Percentiles rank a stretch among this genome's conserved stretches.
These are phyloP conservation scores for Cherax quadricarinatus DNA, from an alignment of 1,140 invertebrate genomes.

Conservation along the genomic window DNA sequence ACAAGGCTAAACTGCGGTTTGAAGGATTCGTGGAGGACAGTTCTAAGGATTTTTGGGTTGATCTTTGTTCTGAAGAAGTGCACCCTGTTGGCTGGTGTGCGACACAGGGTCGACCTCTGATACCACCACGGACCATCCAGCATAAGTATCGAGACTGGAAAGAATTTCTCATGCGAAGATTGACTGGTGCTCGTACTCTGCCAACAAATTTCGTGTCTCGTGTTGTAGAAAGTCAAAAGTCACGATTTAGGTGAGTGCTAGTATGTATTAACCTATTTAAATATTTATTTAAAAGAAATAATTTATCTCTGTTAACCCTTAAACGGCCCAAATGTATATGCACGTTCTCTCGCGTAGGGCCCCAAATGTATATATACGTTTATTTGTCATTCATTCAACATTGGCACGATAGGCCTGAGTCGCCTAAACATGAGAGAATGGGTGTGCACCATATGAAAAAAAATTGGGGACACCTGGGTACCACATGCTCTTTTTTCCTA, in stretches of 20 bases:
- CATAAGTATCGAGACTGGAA: constrained; percentile 97
- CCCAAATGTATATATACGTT: too few species aligned
- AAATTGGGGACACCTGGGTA: too few species aligned
- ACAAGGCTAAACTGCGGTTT: constrained; percentile 84
- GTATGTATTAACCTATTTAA: background rate
- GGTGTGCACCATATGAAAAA: too few species aligned
- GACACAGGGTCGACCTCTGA: constrained; percentile 93
- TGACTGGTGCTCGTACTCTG: constrained; percentile 94
- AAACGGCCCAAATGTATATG: too few species aligned
- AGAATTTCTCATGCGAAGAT: constrained; percentile 91
- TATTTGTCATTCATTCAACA: too few species aligned
- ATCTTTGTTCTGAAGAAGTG: constrained; percentile 93
- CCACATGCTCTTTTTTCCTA: too few species aligned
- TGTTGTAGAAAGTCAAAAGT: constrained; percentile 88
- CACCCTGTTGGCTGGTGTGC: constrained; percentile 98
- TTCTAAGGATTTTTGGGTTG: constrained; percentile 96
- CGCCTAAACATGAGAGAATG: too few species aligned
- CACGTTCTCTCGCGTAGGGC: too few species aligned
- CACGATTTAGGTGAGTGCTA: constrained; percentile 82
- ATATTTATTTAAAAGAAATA: background rate
- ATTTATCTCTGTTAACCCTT: too few species aligned
- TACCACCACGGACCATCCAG: constrained; percentile 87
- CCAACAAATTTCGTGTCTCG: constrained; percentile 94
- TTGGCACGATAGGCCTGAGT: too few species aligned
- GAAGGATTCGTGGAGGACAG: constrained; percentile 94